phyloP scores from a whole-genome alignment of 2,888 invertebrate species.

The Lottia scabra region DNA sequence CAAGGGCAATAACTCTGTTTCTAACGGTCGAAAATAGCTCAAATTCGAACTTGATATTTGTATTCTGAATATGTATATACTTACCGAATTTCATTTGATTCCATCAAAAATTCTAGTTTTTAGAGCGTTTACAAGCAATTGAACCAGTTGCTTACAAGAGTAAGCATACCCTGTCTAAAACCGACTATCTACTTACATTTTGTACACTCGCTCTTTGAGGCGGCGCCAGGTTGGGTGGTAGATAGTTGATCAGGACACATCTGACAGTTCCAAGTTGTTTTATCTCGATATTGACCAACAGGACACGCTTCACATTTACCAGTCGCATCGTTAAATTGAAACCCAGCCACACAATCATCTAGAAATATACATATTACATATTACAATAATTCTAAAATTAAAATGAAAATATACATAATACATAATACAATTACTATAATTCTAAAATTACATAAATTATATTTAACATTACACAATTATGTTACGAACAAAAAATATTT shows the following conservation, averaged over 20 bases:
- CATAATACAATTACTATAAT: background rate
- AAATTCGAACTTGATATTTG: no score
- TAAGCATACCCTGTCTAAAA: no score
- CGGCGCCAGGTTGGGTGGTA: background rate
- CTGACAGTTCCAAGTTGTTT: constrained; percentile 1
- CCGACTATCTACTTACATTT: constrained; percentile 7
- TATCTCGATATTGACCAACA: constrained; percentile 7
- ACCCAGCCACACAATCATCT: background rate
- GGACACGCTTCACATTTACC: background rate
- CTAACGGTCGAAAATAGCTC: no score
- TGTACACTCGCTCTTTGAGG: background rate
- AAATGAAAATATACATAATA: background rate
- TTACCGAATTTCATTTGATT: no score
- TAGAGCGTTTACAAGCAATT: no score
- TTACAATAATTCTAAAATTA: background rate
- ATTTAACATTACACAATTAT: no score
- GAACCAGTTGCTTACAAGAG: no score
- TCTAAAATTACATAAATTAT: background rate
- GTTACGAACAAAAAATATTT: no score
- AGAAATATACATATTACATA: background rate
- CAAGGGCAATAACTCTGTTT: no score
- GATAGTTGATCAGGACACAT: constrained; percentile 3
- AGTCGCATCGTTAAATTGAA: background rate
- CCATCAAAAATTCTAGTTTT: no score
- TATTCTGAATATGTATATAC: no score